Percentiles rank a stretch among this genome's conserved stretches.
Evolutionary conservation across 2,888 invertebrate species (phyloP).

Genomic region (Drosophila diplacantha): DNA sequence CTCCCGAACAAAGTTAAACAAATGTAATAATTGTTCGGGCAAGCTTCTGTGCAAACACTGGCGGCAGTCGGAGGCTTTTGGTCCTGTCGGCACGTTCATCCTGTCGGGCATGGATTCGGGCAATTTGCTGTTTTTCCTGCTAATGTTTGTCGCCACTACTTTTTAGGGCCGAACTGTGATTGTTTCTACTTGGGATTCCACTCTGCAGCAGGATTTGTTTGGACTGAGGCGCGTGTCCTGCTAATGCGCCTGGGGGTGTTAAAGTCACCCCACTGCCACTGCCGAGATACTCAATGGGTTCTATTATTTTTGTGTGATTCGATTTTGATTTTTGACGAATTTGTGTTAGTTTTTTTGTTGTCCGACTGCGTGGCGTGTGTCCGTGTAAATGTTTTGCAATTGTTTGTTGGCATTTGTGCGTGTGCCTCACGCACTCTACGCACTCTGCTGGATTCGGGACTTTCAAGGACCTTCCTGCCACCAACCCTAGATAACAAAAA

Average conservation of each 20-base stretch:
- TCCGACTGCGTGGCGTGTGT: constrained; percentile 47
- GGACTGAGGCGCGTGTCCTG: constrained; percentile 57
- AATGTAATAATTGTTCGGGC: constrained; percentile 71
- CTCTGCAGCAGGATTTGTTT: constrained; percentile 30
- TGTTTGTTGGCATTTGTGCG: constrained; percentile 68
- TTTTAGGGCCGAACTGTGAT: constrained; percentile 57
- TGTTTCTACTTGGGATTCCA: constrained; percentile 53
- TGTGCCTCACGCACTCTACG: constrained; percentile 54
- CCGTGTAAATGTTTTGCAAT: constrained; percentile 67
- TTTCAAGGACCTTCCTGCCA: constrained; percentile 27
- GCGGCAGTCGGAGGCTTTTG: constrained; percentile 32
- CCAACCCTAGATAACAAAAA: constrained; percentile 27
- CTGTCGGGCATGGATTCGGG: constrained; percentile 57
- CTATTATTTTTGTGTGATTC: constrained; percentile 52
- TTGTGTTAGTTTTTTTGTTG: constrained; percentile 44
- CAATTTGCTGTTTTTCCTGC: constrained; percentile 63
- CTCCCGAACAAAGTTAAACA: constrained; percentile 63
- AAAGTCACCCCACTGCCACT: constrained; percentile 65
- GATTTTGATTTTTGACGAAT: constrained; percentile 73
- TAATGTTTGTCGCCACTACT: constrained; percentile 54
- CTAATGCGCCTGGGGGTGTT: constrained; percentile 76
- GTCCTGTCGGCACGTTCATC: constrained; percentile 32
- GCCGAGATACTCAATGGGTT: constrained; percentile 13
- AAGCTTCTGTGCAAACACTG: constrained; percentile 69
- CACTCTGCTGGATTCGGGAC: constrained; percentile 12